Base-by-base conservation (phyloP, 2,113 vertebrate genomes). In the Catharus minimus region DNA sequence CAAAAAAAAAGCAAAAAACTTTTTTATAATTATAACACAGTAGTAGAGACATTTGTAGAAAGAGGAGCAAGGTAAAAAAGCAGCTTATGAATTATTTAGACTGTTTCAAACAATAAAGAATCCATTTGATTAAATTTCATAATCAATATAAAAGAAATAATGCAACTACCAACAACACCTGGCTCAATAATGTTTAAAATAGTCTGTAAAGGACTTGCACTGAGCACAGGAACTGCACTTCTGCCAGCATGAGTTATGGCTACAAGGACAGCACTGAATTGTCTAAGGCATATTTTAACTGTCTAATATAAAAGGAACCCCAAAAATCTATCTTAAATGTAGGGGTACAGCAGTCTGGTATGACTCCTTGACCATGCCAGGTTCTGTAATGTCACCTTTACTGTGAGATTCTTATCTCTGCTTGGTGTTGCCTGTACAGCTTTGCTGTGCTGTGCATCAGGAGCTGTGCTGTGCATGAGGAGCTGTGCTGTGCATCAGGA, bases 61-160 rank as follows among this genome's bases (percentile, higher is more conserved):
- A 79, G 0, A 1, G 11, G 0, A 1, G 11, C 6, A 28, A 58
- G 27, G 21, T 73, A 88, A 89, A 95, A 73, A 72, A 73, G 43
- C 27, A 92, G 21, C 3, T 8, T 56, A 57, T 57, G 23, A 94
- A 69, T 71, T 49, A 82, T 93, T 88, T 58, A 50, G 66, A 82
- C 20, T 82, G 24, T 28, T 82, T 50, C 46, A 89, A 77, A 76
- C 9, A 64, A 80, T 78, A 26, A 86, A 96, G 90, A 75, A 36
- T 53, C 33, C 4, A 56, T 69, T 89, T 89, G 17, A 87, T 82
- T 82, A 92, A 92, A 95, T 93, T 94, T 65, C 57, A 94, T 73
- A 92, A 89, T 91, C 91, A 79, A 69, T 92, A 88, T 56, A 84
- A 78, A 79, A 92, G 85, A 93, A 97, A 89, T 92, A 86, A 93